Base-by-base conservation (phyloP, 2,888 invertebrate species). In the Platycheirus albimanus region DNA sequence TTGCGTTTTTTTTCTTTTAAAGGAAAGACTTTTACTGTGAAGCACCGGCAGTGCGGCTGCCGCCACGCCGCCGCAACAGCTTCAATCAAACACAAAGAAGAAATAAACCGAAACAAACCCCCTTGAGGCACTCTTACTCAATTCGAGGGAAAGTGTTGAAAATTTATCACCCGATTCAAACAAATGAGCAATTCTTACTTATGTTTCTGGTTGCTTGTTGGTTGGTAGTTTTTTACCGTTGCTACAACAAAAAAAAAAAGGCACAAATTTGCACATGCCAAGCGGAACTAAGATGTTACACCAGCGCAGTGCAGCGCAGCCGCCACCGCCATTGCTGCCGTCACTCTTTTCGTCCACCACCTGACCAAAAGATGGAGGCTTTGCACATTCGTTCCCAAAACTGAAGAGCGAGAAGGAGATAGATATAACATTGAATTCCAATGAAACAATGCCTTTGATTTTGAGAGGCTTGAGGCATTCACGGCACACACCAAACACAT, bases 131-230 rank as follows among this genome's bases (percentile, higher is more conserved):
- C 66, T 76, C 76, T 80, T 80, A 76, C 74, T 70, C 70, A 76
- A 80, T 72, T 63, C 41, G 49, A 61, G 83, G 63, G 83, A 83
- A 83, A 83, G 83, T 83, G 78, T 83, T 83, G 72, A 72, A 83
- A 83, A 83, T 83, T 83, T 77, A 83, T 83, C 83, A 78, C 74
- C 69, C 69, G 72, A 63, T 66, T 66, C 45, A 79, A 74, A 79
- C 74, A 79, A 79, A 79, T 79, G 79, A 74, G 80, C 76, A 80
- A 61, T 80, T 76, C 75, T n/a, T 64, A 45, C 56, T 58, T 61
- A 45, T 54, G 49, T 51, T 69, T 75, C 69, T 56, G 67, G 41
- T n/a, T 63, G 64, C 63, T 20, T 19, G 20, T 28, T 2, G 54
- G 36, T 58, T 58, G 41, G 41, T 41, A 24, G 58, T 58, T 58